Evolutionary conservation across 2,888 invertebrate species (phyloP).

Genomic region (Congeria kusceri): DNA sequence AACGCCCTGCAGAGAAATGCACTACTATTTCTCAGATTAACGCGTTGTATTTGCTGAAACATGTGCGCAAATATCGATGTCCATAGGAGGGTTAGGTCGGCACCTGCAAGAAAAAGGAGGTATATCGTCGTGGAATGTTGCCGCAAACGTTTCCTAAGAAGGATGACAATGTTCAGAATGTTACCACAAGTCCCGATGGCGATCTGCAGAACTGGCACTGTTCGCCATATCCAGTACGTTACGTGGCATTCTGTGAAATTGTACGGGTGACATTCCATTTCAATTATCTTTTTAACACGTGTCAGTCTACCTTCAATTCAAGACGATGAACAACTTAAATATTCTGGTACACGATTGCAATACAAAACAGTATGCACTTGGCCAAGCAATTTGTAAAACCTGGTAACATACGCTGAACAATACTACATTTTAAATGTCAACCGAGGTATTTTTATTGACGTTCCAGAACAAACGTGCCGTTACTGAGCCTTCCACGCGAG

Average conservation of each 20-base stretch:
- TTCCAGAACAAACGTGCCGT: too few relatives aligned
- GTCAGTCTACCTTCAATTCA: too few relatives aligned
- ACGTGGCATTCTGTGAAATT: not conserved
- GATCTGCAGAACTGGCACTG: not conserved
- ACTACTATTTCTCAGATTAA: not conserved
- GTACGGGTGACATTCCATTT: not conserved
- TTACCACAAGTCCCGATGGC: conserved; percentile 1
- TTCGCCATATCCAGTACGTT: conserved; percentile 8
- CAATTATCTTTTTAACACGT: too few relatives aligned
- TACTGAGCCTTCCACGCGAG: too few relatives aligned
- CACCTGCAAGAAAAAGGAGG: not conserved
- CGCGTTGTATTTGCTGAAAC: not conserved
- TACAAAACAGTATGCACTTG: too few relatives aligned
- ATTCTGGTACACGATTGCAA: too few relatives aligned
- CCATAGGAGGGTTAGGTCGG: not conserved
- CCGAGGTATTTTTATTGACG: too few relatives aligned
- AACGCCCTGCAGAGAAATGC: not conserved
- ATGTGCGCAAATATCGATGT: not conserved
- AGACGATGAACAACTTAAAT: too few relatives aligned
- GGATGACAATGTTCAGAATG: not conserved
- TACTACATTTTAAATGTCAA: too few relatives aligned
- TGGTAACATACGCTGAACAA: too few relatives aligned
- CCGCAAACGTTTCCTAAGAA: conserved; percentile 6
- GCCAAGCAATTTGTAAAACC: too few relatives aligned
- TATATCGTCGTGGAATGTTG: not conserved